Evolutionary conservation across 1,140 invertebrate species (phyloP), one percentile per base, ranked within the genome.

Genomic region (Dendroctonus valens): DNA sequence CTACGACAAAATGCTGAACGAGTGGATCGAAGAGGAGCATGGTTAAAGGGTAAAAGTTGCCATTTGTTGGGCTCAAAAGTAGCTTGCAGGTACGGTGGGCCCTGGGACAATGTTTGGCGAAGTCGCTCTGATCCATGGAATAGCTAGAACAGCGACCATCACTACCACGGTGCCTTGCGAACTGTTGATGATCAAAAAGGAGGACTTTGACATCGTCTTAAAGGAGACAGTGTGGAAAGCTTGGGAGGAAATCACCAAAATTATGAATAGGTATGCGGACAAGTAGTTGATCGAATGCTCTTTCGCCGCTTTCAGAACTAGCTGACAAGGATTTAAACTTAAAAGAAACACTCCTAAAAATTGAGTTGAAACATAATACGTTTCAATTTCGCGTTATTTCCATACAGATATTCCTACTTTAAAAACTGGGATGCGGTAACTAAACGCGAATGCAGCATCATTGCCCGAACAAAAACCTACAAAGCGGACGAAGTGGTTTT

Each of bases 81-180:
- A 68, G 54, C 8, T 58, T 58, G 40, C 60, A 75, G 37, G 71
- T 75, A 46, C 77, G 74, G 8, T 70, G 44, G 1, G 71, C 79
- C 49, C 70, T 8, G 86, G 85, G 0, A 83, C 85, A 53, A 83
- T 84, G 77, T 86, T 88, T 69, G 86, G 86, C 0, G 84, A 87
- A 72, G 80, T 86, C 14, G 83, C 84, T n/a, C 72, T 88, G 15
- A 71, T 88, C 15, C 85, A 87, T 64, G 79, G 80, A 9, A 80
- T 86, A 53, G 78, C 79, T 9, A 80, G 86, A 69, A 81, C 82
- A 15, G 81, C 83, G 3, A 86, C 85, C 4, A 80, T 83, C 50
- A 79, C 80, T 9, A 83, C 82, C 37, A 76, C 77, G 66, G 83
- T 71, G 46, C 69, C 69, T 12, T 73, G 73, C 37, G 74, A 75